Evolutionary conservation across 1,140 invertebrate genomes (phyloP), one percentile per base, ranked within the genome.

Genomic region (Zaprionus inermis): DNA sequence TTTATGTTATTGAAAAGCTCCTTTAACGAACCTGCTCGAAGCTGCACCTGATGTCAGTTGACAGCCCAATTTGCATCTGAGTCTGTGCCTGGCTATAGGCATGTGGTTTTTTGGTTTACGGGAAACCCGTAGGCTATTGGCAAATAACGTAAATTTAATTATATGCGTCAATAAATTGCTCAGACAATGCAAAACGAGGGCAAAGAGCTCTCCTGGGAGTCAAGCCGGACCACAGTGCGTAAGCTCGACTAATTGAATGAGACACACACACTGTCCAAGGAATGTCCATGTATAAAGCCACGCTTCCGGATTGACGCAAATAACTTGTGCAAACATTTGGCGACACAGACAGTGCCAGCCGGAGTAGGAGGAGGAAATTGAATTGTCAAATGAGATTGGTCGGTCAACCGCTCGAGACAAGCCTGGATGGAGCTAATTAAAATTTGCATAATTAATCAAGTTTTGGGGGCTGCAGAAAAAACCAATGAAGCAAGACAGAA

Each of bases 381-480:
- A 77, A 72, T 78, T 72, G 75, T 72, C 67, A 68, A 76, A 75
- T 75, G 60, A 74, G 65, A 56, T 79, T 77, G 54, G 36, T 44
- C 18, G 22, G 57, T 56, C 44, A 64, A 69, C 41, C 51, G 46
- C 55, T 59, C 36, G 30, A 12, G 12, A 7, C 20, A 30, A 2
- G 58, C 57, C 36, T 41, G 51, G 61, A 32, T 56, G 49, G 56
- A 72, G 64, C 80, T 82, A 82, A 82, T 82, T 82, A 82, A 82
- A 82, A 84, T 83, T 83, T 84, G 77, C 77, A 84, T 79, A 79
- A 84, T 77, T 84, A 79, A 86, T 79, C 77, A 79, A 72, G 68
- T 72, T 78, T 75, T 86, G 72, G 49, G 67, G 34, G 63, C 58
- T 3, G 24, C 20, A 12, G 30, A 34, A 46, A 16, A 60, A 51